Evolutionary conservation across 2,797 vertebrate species (phyloP).

Genomic region (Channallabes apus): DNA sequence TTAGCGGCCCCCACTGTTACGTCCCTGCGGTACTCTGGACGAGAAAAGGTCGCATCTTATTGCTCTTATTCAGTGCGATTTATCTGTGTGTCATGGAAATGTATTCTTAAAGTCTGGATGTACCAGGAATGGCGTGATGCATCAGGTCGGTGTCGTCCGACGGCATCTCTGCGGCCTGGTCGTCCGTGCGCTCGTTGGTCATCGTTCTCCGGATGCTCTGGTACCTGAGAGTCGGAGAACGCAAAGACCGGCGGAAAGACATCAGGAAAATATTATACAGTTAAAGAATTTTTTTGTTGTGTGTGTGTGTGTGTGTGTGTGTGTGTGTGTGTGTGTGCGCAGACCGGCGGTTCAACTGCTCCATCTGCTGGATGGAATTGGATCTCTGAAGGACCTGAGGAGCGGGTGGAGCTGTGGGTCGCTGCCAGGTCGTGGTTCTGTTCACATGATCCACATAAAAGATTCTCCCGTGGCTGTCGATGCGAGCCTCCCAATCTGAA

Average conservation of each 20-base stretch:
- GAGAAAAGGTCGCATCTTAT: constrained; percentile 9
- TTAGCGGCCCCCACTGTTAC: constrained; percentile 78
- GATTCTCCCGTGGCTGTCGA: constrained; percentile 93
- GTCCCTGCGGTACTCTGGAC: constrained; percentile 86
- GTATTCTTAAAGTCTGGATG: not conserved
- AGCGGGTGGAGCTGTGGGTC: constrained; percentile 87
- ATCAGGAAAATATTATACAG: not conserved
- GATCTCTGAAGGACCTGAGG: constrained; percentile 91
- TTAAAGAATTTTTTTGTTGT: not conserved
- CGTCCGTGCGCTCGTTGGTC: constrained; percentile 86
- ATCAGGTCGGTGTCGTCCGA: constrained; percentile 82
- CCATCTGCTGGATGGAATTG: constrained; percentile 95
- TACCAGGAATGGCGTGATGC: constrained; percentile 85
- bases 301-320: constrained; percentile 21
- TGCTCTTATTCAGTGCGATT: not conserved
- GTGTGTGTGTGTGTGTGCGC: constrained; percentile 17
- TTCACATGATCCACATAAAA: constrained; percentile 97
- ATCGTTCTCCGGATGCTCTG: constrained; percentile 96
- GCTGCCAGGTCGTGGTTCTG: constrained; percentile 94
- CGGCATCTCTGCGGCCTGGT: constrained; percentile 76
- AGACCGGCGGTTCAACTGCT: constrained; percentile 91
- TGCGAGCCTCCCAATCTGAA: constrained; percentile 95
- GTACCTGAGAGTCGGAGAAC: constrained; percentile 73
- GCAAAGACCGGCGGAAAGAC: not conserved
- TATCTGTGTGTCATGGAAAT: not conserved